These are phyloP conservation scores for Hypothenemus hampei DNA, from an alignment of 1,140 invertebrate species.

Conservation along the genomic window DNA sequence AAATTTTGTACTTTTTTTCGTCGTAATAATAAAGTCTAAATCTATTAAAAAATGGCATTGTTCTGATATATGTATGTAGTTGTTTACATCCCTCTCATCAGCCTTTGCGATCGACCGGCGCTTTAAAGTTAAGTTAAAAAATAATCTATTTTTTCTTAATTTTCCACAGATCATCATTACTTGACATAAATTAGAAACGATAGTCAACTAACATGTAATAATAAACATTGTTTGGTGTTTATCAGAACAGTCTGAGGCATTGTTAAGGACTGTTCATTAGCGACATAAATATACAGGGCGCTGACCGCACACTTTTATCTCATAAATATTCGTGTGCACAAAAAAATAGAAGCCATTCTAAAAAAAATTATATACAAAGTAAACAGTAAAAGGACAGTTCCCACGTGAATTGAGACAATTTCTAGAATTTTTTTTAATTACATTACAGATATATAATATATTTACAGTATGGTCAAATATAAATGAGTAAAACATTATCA, in stretches of 20 bases:
- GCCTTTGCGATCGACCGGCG: too few species aligned
- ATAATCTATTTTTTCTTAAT: neutral
- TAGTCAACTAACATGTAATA: neutral
- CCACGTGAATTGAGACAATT: neutral
- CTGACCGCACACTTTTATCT: neutral
- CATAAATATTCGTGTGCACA: neutral
- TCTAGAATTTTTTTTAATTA: neutral
- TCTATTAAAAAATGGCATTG: slow-evolving; percentile 11
- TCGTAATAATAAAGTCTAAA: neutral
- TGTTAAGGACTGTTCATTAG: neutral
- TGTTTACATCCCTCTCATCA: too few species aligned
- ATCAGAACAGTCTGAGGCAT: neutral
- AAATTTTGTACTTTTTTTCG: neutral
- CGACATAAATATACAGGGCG: neutral
- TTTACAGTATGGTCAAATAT: neutral
- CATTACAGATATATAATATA: neutral
- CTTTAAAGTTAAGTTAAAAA: neutral
- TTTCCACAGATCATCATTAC: neutral
- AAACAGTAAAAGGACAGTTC: neutral
- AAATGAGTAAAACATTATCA: neutral
- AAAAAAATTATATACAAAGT: neutral
- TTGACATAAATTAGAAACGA: neutral
- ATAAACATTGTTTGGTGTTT: neutral
- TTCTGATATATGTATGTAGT: neutral
- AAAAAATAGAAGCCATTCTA: neutral